Conservation (phyloP, 2,797 vertebrate genomes). For the Hypotaenidia philippensis region DNA sequence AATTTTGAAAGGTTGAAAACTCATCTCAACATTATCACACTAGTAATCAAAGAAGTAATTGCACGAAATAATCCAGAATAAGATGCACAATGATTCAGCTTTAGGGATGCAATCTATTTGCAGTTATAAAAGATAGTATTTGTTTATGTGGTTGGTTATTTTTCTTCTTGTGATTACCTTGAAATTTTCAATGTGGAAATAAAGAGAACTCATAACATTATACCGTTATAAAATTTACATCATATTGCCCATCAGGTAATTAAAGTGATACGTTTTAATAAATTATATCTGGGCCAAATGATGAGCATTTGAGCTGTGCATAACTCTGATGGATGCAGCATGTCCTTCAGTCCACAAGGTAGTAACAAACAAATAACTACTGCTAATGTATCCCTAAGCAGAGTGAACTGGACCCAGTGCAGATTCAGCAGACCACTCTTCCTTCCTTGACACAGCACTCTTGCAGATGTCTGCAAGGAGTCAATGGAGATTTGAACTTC, state of each 20-base stretch:
- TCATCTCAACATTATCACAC: conserved; percentile 59
- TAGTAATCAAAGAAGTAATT: conserved; percentile 72
- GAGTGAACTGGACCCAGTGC: fast-evolving
- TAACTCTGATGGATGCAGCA: neutral
- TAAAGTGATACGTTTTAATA: neutral
- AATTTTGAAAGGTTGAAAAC: conserved; percentile 67
- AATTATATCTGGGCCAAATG: neutral
- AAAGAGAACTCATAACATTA: neutral
- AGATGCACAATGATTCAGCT: conserved; percentile 55
- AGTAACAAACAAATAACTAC: neutral
- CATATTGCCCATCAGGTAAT: neutral
- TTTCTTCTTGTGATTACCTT: conserved; percentile 48
- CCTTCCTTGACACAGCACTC: neutral
- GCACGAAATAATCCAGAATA: conserved; percentile 64
- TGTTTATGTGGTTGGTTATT: conserved; percentile 47
- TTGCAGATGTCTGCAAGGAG: neutral
- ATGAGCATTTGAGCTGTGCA: neutral
- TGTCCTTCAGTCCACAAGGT: fast-evolving
- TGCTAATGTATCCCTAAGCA: neutral
- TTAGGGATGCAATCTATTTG: conserved; percentile 61
- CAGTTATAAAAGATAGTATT: conserved; percentile 42
- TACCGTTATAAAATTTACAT: neutral
- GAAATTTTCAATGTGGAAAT: conserved; percentile 64
- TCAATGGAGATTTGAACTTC: neutral
- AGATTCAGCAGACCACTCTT: neutral